phyloP scores from a whole-genome alignment of 2,888 invertebrate species.

The Hirtodrosophila confusa region DNA sequence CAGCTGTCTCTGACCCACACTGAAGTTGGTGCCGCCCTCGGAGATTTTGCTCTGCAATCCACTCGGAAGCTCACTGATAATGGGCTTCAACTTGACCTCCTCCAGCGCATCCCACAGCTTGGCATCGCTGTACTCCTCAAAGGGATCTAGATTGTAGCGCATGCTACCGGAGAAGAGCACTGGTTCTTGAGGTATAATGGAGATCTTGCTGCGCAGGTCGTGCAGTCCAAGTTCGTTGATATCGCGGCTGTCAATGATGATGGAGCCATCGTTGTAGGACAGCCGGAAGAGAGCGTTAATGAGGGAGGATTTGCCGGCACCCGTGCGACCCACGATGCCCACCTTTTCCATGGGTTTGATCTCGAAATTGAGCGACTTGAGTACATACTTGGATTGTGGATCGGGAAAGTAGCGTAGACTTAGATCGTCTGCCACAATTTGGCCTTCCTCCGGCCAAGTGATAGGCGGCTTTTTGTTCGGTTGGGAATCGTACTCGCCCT shows the following conservation, averaged over 20 bases:
- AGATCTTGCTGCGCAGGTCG: conserved; percentile 90
- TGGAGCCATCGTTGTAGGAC: conserved; percentile 90
- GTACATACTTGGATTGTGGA: conserved; percentile 88
- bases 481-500: conserved; percentile 88
- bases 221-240: conserved; percentile 89
- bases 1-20: conserved; percentile 95
- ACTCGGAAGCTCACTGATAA: conserved; percentile 87
- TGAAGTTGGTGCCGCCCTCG: conserved; percentile 92
- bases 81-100: conserved; percentile 88
- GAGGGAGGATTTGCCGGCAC: conserved; percentile 89
- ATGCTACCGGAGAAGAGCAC: conserved; percentile 94
- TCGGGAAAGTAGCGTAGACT: conserved; percentile 89
- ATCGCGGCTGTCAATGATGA: conserved; percentile 92
- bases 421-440: conserved; percentile 88
- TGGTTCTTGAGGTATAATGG: conserved; percentile 94
- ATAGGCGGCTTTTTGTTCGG: conserved; percentile 87
- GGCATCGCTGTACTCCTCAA: conserved; percentile 90
- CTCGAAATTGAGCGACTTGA: conserved; percentile 88
- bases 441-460: conserved; percentile 90
- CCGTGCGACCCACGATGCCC: conserved; percentile 89
- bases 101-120: conserved; percentile 93
- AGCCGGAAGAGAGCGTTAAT: conserved; percentile 91
- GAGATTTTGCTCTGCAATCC: conserved; percentile 89
- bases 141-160: conserved; percentile 95
- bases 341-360: conserved; percentile 88